A percentile compares a stretch with the other conserved stretches of the same genome.
Conservation (phyloP, 2,888 invertebrate species). For the Desoria tigrina region DNA sequence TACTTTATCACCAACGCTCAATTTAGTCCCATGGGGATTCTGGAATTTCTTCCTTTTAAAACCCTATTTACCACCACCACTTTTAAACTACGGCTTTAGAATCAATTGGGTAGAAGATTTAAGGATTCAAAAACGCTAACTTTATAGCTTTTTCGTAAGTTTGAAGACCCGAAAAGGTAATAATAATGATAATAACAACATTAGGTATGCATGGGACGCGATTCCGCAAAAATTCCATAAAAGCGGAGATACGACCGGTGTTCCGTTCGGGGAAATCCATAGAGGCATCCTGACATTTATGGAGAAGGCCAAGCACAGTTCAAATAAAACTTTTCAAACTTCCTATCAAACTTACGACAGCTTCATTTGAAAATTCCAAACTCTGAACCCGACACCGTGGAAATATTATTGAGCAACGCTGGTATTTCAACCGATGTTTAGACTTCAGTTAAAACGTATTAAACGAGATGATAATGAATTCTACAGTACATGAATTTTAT, state of each 20-base stretch:
- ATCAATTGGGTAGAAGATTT: no score
- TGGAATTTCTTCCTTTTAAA: not conserved
- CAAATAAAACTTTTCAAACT: no score
- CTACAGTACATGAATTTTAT: slow-evolving; percentile 1
- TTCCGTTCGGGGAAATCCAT: not conserved
- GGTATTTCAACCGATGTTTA: not conserved
- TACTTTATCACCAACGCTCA: slow-evolving; percentile 6
- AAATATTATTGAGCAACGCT: not conserved
- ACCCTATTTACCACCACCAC: not conserved
- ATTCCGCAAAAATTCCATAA: no score
- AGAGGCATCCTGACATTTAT: not conserved
- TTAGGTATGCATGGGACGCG: no score
- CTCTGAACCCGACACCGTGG: no score
- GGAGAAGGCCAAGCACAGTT: slow-evolving; percentile 1
- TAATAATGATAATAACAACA: no score
- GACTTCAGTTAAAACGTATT: not conserved
- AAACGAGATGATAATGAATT: not conserved
- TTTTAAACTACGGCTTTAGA: no score
- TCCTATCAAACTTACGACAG: not conserved
- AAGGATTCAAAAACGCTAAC: no score
- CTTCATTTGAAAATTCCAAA: not conserved
- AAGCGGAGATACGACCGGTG: no score
- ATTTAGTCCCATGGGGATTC: not conserved
- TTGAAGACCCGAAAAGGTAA: no score
- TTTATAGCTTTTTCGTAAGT: no score